Percentiles rank a stretch among this genome's conserved stretches.
Evolutionary conservation across 2,797 vertebrate genomes (phyloP).

Genomic region (Rallus crepitans): DNA sequence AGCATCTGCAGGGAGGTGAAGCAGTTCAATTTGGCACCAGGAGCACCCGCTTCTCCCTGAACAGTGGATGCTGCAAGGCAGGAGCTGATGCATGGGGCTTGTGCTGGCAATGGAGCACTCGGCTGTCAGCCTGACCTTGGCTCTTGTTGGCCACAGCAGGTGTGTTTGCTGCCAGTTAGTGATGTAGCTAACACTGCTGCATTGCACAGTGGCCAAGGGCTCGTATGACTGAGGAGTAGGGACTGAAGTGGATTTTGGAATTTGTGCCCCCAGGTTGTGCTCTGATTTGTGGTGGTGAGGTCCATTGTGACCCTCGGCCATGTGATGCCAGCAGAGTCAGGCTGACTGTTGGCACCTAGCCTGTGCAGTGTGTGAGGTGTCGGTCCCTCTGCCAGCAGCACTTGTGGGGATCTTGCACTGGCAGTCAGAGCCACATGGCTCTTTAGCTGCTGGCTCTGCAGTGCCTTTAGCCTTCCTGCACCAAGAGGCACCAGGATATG

Average conservation of each 20-base stretch:
- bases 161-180: not conserved
- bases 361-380: fast-evolving
- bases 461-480: not conserved
- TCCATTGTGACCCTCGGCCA: fast-evolving
- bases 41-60: not conserved
- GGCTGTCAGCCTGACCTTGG: not conserved
- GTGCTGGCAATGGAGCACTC: not conserved
- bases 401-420: fast-evolving
- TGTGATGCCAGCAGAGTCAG: fast-evolving
- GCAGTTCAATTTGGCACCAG: not conserved
- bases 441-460: fast-evolving
- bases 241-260: not conserved
- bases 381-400: not conserved
- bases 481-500: not conserved
- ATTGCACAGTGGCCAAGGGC: not conserved
- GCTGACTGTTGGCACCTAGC: not conserved
- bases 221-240: not conserved
- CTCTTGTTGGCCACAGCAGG: not conserved
- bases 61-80: not conserved
- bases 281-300: fast-evolving
- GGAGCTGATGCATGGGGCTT: not conserved
- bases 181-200: not conserved
- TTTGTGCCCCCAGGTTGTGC: not conserved
- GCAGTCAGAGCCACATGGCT: not conserved
- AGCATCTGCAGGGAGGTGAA: not conserved